Evolutionary conservation across 2,888 invertebrate genomes (phyloP), one percentile per base, ranked within the genome.

Genomic region (Pemphredon lugubris): DNA sequence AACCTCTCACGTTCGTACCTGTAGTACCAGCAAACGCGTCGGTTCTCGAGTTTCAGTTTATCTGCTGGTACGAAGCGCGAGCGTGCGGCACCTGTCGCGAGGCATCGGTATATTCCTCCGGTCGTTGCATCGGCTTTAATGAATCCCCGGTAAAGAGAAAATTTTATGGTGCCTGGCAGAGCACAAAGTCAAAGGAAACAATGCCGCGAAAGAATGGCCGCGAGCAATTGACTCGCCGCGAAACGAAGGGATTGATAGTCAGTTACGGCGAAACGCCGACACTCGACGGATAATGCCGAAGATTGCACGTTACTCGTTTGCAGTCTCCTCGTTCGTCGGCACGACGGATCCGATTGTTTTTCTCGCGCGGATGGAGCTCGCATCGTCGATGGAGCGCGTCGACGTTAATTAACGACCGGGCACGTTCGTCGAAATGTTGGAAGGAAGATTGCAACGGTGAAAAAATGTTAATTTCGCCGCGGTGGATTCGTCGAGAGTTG

Each of bases 11-110:
- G 57, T 72, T 37, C 40, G 57, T 72, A 54, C 47, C 34, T 21
- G 51, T 21, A 39, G 51, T 21, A 39, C 45, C 40, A 23, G 23
- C 60, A n/a, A 20, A 48, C 44, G 30, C 23, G 47, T 48, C 30
- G 50, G 47, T 47, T 69, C 74, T 70, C 74, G 21, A 60, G 70
- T 75, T 75, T 70, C 75, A 70, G 54, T 63, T 70, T 73, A 70
- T 75, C 66, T 59, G 67, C 50, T 47, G 58, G 51, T 23, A 68
- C 26, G 57, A 44, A 42, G 39, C 67, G 37, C 57, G 48, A 51
- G 53, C 55, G 63, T 47, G 69, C 34, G 55, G 55, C 75, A 75
- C 75, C 75, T 75, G 75, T 73, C 75, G 73, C 65, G 61, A 34
- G n/a, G n/a, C 57, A 65, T 68, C 65, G 59, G 51, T 66, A 50